Evolutionary conservation across 1,140 invertebrate genomes (phyloP).

Genomic region (Thaumetopoea pityocampa): DNA sequence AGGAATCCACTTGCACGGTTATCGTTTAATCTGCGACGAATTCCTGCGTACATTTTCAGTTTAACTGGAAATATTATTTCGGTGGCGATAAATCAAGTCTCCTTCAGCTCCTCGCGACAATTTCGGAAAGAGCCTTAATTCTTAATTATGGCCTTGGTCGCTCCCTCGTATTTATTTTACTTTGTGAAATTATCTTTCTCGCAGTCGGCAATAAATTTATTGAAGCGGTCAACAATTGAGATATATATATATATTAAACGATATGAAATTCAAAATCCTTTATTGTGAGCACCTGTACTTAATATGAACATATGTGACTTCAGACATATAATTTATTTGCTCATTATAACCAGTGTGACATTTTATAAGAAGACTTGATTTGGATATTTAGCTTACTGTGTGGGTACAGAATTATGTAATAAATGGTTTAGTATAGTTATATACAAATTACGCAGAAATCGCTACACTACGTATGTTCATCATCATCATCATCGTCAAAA

Average conservation of each 20-base stretch:
- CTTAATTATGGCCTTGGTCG: slow-evolving; percentile 58
- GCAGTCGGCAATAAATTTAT: slow-evolving; percentile 43
- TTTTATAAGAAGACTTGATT: no score
- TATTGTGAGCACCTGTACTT: slow-evolving; percentile 9
- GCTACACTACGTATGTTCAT: no score
- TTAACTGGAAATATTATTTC: slow-evolving; percentile 47
- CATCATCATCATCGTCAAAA: no score
- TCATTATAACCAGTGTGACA: no score
- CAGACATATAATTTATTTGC: no score
- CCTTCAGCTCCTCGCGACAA: slow-evolving; percentile 35
- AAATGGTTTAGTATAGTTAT: no score
- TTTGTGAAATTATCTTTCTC: slow-evolving; percentile 40
- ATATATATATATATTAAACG: slow-evolving; percentile 30
- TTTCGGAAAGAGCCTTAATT: slow-evolving; percentile 52
- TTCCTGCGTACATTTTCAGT: slow-evolving; percentile 41
- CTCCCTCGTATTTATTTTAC: slow-evolving; percentile 52
- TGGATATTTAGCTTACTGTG: no score
- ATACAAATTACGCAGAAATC: no score
- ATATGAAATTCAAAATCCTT: slow-evolving; percentile 20
- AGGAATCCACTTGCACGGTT: slow-evolving; percentile 22
- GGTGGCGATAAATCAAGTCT: slow-evolving; percentile 49
- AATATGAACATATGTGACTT: no score
- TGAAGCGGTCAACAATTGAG: slow-evolving; percentile 52
- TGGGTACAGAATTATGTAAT: no score
- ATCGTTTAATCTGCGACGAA: slow-evolving; percentile 38